These are phyloP conservation scores for Drosophila neonasuta DNA, from an alignment of 2,888 invertebrate genomes.

Conservation along the genomic window DNA sequence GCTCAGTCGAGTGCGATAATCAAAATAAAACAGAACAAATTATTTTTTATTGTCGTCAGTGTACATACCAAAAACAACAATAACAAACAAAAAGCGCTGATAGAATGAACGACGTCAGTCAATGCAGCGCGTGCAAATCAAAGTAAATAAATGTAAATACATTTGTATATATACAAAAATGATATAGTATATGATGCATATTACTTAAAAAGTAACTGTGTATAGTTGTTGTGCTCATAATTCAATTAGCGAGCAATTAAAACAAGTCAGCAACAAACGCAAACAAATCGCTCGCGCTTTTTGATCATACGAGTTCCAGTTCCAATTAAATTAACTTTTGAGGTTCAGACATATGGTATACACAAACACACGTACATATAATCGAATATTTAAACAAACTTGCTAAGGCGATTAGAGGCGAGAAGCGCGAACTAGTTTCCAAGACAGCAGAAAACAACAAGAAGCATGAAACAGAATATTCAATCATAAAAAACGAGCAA, in stretches of 20 bases:
- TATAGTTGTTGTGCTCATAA: slow-evolving; percentile 29
- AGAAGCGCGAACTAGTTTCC: slow-evolving; percentile 62
- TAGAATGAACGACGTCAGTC: slow-evolving; percentile 35
- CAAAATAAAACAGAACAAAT: slow-evolving; percentile 52
- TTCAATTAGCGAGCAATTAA: slow-evolving; percentile 52
- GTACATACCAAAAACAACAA: slow-evolving; percentile 9
- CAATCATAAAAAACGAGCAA: slow-evolving; percentile 32
- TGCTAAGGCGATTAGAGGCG: slow-evolving; percentile 16
- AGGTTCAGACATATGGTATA: slow-evolving; percentile 7
- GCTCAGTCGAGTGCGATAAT: slow-evolving; percentile 57
- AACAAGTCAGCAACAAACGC: slow-evolving; percentile 31
- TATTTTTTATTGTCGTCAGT: slow-evolving; percentile 25
- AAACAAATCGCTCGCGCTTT: slow-evolving; percentile 28
- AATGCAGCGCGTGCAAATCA: slow-evolving; percentile 41
- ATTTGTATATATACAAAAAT: slow-evolving; percentile 7
- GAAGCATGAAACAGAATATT: slow-evolving; percentile 19
- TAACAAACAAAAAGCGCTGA: slow-evolving; percentile 28
- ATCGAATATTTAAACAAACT: slow-evolving; percentile 50
- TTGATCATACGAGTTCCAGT: slow-evolving; percentile 30
- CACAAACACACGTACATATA: slow-evolving; percentile 13
- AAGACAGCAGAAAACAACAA: slow-evolving; percentile 32
- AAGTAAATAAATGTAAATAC: slow-evolving; percentile 29
- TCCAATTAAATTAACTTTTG: slow-evolving; percentile 27
- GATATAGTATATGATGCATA: slow-evolving; percentile 6
- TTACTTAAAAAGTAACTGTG: slow-evolving; percentile 33